These are phyloP conservation scores for Seriola aureovittata DNA, from an alignment of 2,113 vertebrate species.

Conservation along the genomic window DNA sequence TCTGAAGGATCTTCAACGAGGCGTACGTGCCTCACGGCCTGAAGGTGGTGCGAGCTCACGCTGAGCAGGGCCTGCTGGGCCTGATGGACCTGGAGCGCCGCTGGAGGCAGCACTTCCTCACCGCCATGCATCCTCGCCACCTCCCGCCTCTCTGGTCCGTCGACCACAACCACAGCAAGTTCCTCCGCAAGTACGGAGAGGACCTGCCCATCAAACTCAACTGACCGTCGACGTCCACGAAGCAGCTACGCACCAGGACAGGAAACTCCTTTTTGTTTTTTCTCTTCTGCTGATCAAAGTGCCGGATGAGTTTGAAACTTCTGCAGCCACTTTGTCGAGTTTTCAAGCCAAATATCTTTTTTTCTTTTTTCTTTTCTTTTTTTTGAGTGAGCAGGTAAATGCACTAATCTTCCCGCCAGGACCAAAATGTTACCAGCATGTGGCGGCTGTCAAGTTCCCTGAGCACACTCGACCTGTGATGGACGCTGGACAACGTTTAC, in stretches of 20 bases:
- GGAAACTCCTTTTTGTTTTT: neutral
- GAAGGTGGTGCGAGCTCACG: conserved; percentile 92
- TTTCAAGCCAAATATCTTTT: conserved; percentile 8
- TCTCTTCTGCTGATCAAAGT: neutral
- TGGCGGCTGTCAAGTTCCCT: neutral
- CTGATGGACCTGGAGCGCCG: conserved; percentile 94
- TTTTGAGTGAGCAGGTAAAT: neutral
- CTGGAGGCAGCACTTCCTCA: conserved; percentile 97
- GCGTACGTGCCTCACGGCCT: conserved; percentile 93
- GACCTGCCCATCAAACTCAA: conserved; percentile 88
- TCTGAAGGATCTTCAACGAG: conserved; percentile 92
- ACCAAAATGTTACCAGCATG: neutral
- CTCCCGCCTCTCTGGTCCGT: conserved; percentile 95
- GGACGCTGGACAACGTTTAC: neutral
- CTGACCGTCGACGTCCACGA: conserved; percentile 46
- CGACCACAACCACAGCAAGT: conserved; percentile 94
- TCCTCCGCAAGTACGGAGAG: conserved; percentile 92
- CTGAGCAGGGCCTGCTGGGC: conserved; percentile 87
- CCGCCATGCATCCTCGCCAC: conserved; percentile 91
- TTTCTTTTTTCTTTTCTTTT: neutral
- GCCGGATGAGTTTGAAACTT: neutral
- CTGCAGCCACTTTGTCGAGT: neutral
- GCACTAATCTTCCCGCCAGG: neutral
- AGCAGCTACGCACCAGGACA: neutral
- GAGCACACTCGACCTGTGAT: neutral